A percentile compares a stretch with the other conserved stretches of the same genome.
Evolutionary conservation across 1,140 invertebrate species (phyloP).

Genomic region (Solenopsis fugax): DNA sequence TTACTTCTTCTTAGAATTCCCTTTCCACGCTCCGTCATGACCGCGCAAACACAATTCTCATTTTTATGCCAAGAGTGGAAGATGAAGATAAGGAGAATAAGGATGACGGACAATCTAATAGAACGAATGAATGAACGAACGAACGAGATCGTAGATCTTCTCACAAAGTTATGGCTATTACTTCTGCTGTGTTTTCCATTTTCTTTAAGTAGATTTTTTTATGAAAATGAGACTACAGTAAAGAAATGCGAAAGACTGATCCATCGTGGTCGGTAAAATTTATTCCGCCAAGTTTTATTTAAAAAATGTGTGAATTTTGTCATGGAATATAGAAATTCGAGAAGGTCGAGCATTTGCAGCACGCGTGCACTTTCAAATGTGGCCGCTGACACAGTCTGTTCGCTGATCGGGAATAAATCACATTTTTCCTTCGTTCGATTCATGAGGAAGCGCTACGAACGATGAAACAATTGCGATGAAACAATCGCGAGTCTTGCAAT

Average conservation of each 20-base stretch:
- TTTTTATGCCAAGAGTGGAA: slow-evolving; percentile 57
- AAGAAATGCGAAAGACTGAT: not conserved
- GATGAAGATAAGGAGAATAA: slow-evolving; percentile 55
- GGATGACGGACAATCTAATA: slow-evolving; percentile 54
- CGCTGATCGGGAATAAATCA: slow-evolving; percentile 9
- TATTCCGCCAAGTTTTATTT: slow-evolving; percentile 21
- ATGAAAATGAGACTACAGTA: not conserved
- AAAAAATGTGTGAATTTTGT: slow-evolving; percentile 8
- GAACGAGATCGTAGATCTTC: slow-evolving; percentile 3
- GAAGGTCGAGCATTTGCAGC: not conserved
- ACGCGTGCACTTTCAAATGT: not conserved
- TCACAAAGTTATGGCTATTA: slow-evolving; percentile 43
- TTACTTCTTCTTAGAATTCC: slow-evolving; percentile 40
- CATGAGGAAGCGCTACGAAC: not conserved
- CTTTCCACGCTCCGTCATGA: not conserved
- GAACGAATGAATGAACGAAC: slow-evolving; percentile 21
- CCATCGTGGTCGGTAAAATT: not conserved
- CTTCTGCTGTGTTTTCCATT: slow-evolving; percentile 14
- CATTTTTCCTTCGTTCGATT: not conserved
- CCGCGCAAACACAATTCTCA: slow-evolving; percentile 58
- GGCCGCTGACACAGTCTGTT: not conserved
- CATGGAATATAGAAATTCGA: not conserved
- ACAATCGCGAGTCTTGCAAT: not conserved
- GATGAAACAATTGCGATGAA: not conserved
- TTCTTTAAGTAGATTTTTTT: slow-evolving; percentile 19